These are phyloP conservation scores for Phoxinus phoxinus DNA, from an alignment of 2,113 vertebrate genomes.

Conservation along the genomic window DNA sequence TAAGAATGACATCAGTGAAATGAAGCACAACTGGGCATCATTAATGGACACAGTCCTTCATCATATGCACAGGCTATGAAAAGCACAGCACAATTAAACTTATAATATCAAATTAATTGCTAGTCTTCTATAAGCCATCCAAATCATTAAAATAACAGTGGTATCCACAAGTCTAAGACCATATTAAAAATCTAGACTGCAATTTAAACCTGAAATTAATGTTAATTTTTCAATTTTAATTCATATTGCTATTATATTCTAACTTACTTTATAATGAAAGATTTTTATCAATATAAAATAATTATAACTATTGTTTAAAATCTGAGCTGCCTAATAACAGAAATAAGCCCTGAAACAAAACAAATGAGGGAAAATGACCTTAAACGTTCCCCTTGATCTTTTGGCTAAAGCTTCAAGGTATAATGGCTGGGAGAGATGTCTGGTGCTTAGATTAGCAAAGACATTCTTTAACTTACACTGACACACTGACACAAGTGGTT, in stretches of 20 bases:
- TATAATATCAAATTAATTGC: not conserved
- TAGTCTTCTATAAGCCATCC: not conserved
- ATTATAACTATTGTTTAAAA: not conserved
- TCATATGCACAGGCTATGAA: not conserved
- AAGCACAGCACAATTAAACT: not conserved
- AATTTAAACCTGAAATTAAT: not conserved
- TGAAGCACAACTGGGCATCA: not conserved
- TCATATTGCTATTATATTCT: too few relatives aligned
- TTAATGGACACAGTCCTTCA: not conserved
- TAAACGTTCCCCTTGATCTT: not conserved
- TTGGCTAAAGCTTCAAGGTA: constrained; percentile 28
- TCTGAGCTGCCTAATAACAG: not conserved
- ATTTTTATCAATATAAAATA: not conserved
- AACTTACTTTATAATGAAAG: not conserved
- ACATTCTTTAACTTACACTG: constrained; percentile 36
- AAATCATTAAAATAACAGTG: not conserved
- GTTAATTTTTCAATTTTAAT: not conserved
- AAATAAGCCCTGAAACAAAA: constrained; percentile 2
- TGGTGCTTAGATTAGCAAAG: constrained; percentile 44
- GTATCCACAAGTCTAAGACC: not conserved
- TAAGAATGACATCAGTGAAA: not conserved
- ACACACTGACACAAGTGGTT: constrained; percentile 42
- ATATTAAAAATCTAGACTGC: not conserved
- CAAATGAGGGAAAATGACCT: constrained; percentile 25
- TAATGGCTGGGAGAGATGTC: constrained; percentile 39